Evolutionary conservation across 2,797 vertebrate genomes (phyloP), one percentile per base, ranked within the genome.

Genomic region (Schizopygopsis malacanthus): DNA sequence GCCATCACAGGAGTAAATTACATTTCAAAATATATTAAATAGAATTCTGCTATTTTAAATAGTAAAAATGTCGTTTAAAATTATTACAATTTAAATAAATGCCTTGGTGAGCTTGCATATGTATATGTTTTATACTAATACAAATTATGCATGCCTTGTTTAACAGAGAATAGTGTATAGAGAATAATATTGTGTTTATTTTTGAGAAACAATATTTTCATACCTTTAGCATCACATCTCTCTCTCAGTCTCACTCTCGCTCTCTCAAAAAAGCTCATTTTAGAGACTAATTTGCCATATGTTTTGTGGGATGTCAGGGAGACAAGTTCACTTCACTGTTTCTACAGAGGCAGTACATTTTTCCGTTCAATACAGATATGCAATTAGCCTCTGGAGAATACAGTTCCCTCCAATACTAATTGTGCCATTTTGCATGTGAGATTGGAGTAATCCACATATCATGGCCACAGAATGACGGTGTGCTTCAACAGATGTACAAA

Each of bases 351-450:
- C 71, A 37, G 59, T 82, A 56, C 25, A 75, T 88, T 81, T 82
- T 52, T 81, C 20, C 9, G 11, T 79, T 85, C 79, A 85, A 85
- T 86, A 89, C 59, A 87, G 87, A 89, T 84, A 87, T 45, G 89
- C 87, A 89, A 88, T 88, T 88, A 88, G 83, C 85, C 85, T 81
- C 70, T 25, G n/a, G 73, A 88, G 77, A 88, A 84, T 81, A 71
- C 75, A 87, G 89, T 90, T 90, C 85, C 87, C 71, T 75, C 72
- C 72, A 41, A 67, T 72, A 77, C 75, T 87, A 85, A 87, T 90
- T 73, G 83, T 81, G 82, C 75, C 25, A 9, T 61, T 75, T 56
- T 86, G 85, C 78, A 69, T 86, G 73, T 73, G 81, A 87, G 81
- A 88, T 72, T 83, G 81, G 81, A 76, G 41, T 47, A 81, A 22